Conservation (phyloP, 2,797 vertebrate genomes). For the Arrhamphus sclerolepis region DNA sequence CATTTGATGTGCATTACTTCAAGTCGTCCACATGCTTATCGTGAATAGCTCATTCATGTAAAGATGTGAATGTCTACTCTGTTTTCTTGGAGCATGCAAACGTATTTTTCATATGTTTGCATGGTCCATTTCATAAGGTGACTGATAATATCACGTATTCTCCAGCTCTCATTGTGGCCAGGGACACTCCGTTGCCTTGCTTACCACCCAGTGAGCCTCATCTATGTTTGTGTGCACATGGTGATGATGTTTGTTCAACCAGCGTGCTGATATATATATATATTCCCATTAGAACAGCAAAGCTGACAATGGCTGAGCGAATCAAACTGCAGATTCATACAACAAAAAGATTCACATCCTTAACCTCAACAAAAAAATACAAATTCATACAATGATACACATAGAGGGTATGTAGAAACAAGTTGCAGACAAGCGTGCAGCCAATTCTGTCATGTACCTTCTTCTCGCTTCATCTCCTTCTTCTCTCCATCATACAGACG, state of each 20-base stretch:
- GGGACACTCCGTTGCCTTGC: constrained; percentile 20
- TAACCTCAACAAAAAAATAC: no score
- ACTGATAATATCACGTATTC: constrained; percentile 12
- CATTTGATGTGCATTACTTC: no score
- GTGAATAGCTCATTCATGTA: no score
- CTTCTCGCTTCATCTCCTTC: constrained; percentile 11
- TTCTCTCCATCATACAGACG: constrained; percentile 33
- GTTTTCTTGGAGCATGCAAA: no score
- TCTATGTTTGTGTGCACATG: constrained; percentile 13
- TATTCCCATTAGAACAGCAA: constrained; percentile 27
- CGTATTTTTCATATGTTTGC: no score
- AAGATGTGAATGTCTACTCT: no score
- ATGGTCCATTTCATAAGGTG: constrained; percentile 15
- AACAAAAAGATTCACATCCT: not conserved
- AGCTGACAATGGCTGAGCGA: constrained; percentile 18
- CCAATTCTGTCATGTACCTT: constrained; percentile 17
- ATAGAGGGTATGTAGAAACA: not conserved
- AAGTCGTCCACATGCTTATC: no score
- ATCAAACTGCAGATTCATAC: constrained; percentile 7
- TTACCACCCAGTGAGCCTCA: constrained; percentile 24
- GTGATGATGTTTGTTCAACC: constrained; percentile 35
- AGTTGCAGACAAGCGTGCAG: not conserved
- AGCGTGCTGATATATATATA: constrained; percentile 17
- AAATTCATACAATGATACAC: not conserved
- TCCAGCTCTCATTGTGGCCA: constrained; percentile 8